These are phyloP conservation scores for Coleophora deauratella DNA, from an alignment of 2,888 invertebrate species.

Conservation along the genomic window DNA sequence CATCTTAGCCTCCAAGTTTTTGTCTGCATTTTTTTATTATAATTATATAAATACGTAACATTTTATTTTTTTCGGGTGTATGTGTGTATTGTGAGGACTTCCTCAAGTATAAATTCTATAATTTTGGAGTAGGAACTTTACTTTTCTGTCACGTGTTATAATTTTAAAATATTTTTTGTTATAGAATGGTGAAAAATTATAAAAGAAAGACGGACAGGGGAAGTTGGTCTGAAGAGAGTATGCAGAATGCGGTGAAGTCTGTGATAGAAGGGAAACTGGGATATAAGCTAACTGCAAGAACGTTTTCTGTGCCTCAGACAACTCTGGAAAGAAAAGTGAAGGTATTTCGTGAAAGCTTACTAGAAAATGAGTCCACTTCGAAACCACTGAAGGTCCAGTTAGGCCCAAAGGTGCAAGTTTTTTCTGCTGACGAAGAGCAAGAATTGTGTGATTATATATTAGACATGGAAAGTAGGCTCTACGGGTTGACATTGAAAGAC, in stretches of 20 bases:
- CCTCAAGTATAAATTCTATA: too few species aligned
- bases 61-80: too few species aligned
- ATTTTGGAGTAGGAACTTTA: too few species aligned
- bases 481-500: constrained; percentile 14
- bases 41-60: too few species aligned
- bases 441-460: constrained; percentile 11
- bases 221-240: constrained; percentile 7
- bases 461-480: constrained; percentile 15
- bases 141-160: too few species aligned
- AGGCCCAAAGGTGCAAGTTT: too few species aligned
- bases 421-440: constrained; percentile 7
- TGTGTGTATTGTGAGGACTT: too few species aligned
- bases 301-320: constrained; percentile 9
- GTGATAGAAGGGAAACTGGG: not conserved
- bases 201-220: constrained; percentile 9
- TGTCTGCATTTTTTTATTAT: too few species aligned
- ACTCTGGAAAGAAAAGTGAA: constrained; percentile 11
- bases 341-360: too few species aligned
- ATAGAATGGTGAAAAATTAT: constrained; percentile 7
- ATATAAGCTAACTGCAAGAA: constrained; percentile 7
- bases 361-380: too few species aligned
- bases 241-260: not conserved
- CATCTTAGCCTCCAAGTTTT: too few species aligned
- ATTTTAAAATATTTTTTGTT: not conserved
- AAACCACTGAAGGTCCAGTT: too few species aligned